These are phyloP conservation scores for Drosophila neutralis DNA, from an alignment of 2,888 invertebrate species.

Conservation along the genomic window DNA sequence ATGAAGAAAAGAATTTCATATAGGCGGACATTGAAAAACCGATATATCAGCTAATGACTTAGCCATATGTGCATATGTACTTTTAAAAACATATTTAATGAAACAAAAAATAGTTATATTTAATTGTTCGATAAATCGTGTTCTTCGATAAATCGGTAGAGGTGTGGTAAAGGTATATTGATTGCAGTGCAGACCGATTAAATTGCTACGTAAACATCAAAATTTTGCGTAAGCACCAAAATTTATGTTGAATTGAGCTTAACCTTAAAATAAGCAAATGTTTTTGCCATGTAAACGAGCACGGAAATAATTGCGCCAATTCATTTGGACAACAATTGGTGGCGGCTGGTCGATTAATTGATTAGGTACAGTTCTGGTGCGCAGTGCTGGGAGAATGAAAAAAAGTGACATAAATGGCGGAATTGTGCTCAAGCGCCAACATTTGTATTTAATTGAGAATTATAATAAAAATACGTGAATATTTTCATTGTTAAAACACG, in stretches of 20 bases:
- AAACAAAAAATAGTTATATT: not conserved
- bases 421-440: constrained; percentile 80
- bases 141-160: constrained; percentile 30
- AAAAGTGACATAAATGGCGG: constrained; percentile 84
- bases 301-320: constrained; percentile 45
- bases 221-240: not conserved
- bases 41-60: not conserved
- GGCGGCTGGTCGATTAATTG: constrained; percentile 43
- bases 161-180: not conserved
- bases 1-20: not conserved
- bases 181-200: not conserved
- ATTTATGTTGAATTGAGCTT: not conserved
- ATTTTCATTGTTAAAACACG: constrained; percentile 35
- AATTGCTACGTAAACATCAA: not conserved
- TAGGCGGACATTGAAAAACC: not conserved
- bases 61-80: not conserved
- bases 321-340: constrained; percentile 12
- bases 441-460: constrained; percentile 78
- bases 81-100: not conserved
- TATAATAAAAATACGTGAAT: constrained; percentile 50
- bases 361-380: constrained; percentile 30
- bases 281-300: not conserved
- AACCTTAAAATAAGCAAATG: not conserved
- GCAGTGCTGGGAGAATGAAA: constrained; percentile 73
- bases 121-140: constrained; percentile 31